Conservation (phyloP, 2,888 invertebrate genomes). For the Trilocha varians region DNA sequence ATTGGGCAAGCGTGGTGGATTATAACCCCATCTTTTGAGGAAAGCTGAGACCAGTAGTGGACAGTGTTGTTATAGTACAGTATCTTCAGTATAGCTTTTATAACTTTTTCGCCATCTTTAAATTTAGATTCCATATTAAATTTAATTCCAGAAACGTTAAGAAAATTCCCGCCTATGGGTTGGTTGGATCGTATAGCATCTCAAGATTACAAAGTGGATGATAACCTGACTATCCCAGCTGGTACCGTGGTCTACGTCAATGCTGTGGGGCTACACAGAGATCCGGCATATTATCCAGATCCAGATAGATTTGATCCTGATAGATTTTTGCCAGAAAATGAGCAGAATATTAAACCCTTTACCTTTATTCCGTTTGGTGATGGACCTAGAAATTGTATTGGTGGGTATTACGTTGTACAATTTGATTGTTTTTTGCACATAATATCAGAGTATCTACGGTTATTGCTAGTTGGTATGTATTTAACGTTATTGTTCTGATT, state of each 20-base stretch:
- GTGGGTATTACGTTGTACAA: too few relatives aligned
- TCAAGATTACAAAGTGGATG: constrained; percentile 30
- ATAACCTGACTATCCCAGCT: constrained; percentile 29
- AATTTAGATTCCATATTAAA: too few relatives aligned
- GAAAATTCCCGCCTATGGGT: constrained; percentile 40
- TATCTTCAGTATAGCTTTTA: too few relatives aligned
- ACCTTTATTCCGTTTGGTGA: constrained; percentile 68
- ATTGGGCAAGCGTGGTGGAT: too few relatives aligned
- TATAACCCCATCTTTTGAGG: too few relatives aligned
- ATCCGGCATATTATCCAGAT: constrained; percentile 63
- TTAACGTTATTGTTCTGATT: too few relatives aligned
- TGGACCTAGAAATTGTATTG: constrained; percentile 76
- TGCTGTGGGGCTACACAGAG: constrained; percentile 32
- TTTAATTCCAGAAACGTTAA: constrained; percentile 27
- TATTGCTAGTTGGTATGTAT: too few relatives aligned
- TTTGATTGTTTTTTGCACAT: too few relatives aligned
- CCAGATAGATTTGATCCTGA: constrained; percentile 69
- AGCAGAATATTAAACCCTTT: constrained; percentile 35
- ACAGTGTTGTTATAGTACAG: too few relatives aligned
- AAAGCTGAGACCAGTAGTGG: too few relatives aligned
- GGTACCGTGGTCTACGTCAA: constrained; percentile 37
- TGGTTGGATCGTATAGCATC: constrained; percentile 34
- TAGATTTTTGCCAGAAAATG: constrained; percentile 71
- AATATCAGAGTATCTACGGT: too few relatives aligned
- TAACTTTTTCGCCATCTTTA: too few relatives aligned